Percentiles rank a stretch among this genome's conserved stretches.
phyloP scores from a whole-genome alignment of 1,140 invertebrate species.

The Dendrolimus kikuchii region DNA sequence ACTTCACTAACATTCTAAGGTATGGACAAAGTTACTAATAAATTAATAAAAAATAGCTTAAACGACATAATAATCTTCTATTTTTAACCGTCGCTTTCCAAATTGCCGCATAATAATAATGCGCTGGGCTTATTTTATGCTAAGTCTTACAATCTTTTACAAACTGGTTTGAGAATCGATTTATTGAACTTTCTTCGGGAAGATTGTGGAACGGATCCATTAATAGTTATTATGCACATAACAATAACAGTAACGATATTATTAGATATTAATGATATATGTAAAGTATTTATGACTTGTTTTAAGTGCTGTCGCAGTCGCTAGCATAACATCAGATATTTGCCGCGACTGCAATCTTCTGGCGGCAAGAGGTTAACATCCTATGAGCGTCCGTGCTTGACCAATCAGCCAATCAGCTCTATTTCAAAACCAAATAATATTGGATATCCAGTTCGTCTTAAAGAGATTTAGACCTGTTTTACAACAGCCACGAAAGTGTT shows the following conservation, averaged over 20 bases:
- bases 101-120: too few relatives aligned
- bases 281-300: neutral
- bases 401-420: slow-evolving; percentile 31
- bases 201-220: slow-evolving; percentile 2
- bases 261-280: neutral
- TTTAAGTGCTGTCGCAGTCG: slow-evolving; percentile 19
- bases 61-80: too few relatives aligned
- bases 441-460: slow-evolving; percentile 19
- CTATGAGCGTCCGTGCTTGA: slow-evolving; percentile 29
- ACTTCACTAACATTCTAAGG: too few relatives aligned
- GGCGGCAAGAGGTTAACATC: slow-evolving; percentile 46
- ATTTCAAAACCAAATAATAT: slow-evolving; percentile 39
- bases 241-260: neutral
- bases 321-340: slow-evolving; percentile 52
- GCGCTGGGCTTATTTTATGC: too few relatives aligned
- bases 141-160: neutral
- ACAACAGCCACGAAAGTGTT: slow-evolving; percentile 11
- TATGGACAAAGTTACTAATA: too few relatives aligned
- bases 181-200: slow-evolving; percentile 2
- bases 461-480: slow-evolving; percentile 16
- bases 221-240: slow-evolving; percentile 2
- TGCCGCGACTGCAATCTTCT: slow-evolving; percentile 22
- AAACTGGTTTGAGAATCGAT: slow-evolving; percentile 1
- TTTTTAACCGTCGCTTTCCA: too few relatives aligned
- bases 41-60: too few relatives aligned